phyloP scores from a whole-genome alignment of 2,113 vertebrate species.

The Hippocampus guttulatus region DNA sequence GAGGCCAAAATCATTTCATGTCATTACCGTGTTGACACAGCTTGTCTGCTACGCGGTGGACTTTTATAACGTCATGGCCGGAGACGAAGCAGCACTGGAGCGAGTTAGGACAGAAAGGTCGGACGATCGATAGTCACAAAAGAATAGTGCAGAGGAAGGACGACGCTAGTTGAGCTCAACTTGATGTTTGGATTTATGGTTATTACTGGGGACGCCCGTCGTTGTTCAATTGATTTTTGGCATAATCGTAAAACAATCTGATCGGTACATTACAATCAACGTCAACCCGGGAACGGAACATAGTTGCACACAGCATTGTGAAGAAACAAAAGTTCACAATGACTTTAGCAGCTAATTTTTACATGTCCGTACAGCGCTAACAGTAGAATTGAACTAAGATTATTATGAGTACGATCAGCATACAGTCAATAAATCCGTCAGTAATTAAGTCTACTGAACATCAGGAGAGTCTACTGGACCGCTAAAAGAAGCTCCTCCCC shows the following conservation, averaged over 20 bases:
- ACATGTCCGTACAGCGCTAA: too few relatives aligned
- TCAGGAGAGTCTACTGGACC: too few relatives aligned
- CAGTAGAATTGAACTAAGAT: neutral
- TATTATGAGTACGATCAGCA: neutral
- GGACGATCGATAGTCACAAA: slow-evolving; percentile 39
- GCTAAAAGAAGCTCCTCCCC: too few relatives aligned
- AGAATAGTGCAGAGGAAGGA: neutral
- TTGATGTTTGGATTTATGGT: slow-evolving; percentile 3
- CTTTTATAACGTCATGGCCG: neutral
- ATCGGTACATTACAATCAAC: neutral
- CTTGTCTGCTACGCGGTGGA: neutral
- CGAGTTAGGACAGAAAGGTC: slow-evolving; percentile 19
- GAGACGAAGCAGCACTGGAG: slow-evolving; percentile 15
- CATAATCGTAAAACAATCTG: neutral
- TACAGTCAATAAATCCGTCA: neutral
- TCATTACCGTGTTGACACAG: neutral
- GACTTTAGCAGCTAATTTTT: too few relatives aligned
- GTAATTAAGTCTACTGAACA: neutral
- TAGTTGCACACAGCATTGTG: too few relatives aligned
- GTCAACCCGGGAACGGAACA: neutral
- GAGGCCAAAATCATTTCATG: neutral
- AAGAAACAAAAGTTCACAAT: too few relatives aligned
- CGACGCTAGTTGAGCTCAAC: neutral
- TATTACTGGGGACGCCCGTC: neutral
- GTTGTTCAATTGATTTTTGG: neutral